These are phyloP conservation scores for Hypercompe scribonia DNA, from an alignment of 2,888 invertebrate species.

Conservation along the genomic window DNA sequence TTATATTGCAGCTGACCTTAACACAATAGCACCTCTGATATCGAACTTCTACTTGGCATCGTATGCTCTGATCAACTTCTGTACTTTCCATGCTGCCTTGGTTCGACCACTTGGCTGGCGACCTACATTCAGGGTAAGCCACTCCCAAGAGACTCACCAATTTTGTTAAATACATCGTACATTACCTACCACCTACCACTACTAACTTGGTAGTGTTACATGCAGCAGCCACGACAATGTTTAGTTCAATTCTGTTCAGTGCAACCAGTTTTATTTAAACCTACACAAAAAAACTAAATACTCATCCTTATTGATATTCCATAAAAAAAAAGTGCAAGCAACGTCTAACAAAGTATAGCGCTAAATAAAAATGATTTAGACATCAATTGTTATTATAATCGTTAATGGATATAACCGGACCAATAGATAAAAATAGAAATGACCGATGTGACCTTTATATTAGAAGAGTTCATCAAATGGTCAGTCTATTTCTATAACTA, in stretches of 20 bases:
- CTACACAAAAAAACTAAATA: no score
- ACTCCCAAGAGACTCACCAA: background rate
- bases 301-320: background rate
- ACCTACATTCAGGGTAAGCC: constrained; percentile 93
- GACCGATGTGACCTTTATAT: background rate
- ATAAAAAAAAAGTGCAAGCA: background rate
- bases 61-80: constrained; percentile 97
- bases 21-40: constrained; percentile 96
- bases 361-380: background rate
- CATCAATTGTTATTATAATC: background rate
- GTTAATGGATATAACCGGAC: background rate
- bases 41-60: constrained; percentile 98
- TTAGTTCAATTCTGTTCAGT: no score
- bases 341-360: background rate
- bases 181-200: no score
- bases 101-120: constrained; percentile 96
- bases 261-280: no score
- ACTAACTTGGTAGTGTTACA: no score
- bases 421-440: background rate
- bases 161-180: background rate
- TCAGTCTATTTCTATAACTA: background rate
- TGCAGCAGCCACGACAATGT: no score
- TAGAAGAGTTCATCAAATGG: background rate
- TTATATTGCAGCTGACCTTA: constrained; percentile 90
- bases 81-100: constrained; percentile 97